Evolutionary conservation across 1,140 invertebrate genomes (phyloP).

Genomic region (Nasonia vitripennis): DNA sequence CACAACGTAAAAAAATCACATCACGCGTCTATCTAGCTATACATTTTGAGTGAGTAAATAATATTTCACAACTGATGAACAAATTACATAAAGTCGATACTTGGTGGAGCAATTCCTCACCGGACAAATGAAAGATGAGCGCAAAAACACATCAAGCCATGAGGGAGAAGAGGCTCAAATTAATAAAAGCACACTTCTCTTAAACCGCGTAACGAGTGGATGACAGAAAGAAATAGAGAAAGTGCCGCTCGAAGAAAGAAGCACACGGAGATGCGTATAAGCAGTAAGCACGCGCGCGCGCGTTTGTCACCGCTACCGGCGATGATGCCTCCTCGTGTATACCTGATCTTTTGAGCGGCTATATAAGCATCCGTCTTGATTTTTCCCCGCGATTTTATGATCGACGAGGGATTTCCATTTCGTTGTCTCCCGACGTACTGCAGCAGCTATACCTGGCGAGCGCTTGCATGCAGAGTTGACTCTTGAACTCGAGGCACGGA

Average conservation of each 20-base stretch:
- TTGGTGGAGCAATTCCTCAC: background rate
- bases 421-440: too few relatives aligned
- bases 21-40: background rate
- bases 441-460: background rate
- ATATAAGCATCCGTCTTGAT: too few relatives aligned
- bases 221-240: conserved; percentile 25
- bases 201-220: conserved; percentile 4
- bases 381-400: background rate
- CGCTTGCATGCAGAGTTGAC: background rate
- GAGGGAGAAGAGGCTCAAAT: background rate
- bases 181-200: conserved; percentile 1
- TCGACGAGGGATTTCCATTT: conserved; percentile 1
- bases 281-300: background rate
- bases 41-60: background rate
- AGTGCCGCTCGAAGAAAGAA: background rate
- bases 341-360: too few relatives aligned
- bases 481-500: background rate
- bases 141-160: background rate
- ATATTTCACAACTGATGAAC: background rate
- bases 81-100: conserved; percentile 4
- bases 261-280: background rate
- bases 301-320: background rate
- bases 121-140: background rate
- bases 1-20: too few relatives aligned
- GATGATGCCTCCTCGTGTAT: background rate